Conservation (phyloP, 2,888 invertebrate species). For the Caenorhabditis becei region DNA sequence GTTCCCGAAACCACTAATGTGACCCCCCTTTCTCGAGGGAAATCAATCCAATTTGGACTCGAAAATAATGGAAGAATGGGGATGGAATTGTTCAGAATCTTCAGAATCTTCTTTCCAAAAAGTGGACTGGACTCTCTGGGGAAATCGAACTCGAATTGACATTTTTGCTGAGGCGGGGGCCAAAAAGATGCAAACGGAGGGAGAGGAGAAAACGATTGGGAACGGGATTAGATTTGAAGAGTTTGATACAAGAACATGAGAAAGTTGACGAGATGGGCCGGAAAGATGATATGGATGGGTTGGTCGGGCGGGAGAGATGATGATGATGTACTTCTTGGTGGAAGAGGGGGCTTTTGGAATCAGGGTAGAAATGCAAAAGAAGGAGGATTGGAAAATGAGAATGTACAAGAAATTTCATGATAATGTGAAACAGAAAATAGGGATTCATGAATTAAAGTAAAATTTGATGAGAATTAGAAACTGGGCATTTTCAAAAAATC, state of each 20-base stretch:
- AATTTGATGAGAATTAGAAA: too few species aligned
- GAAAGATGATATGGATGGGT: background rate
- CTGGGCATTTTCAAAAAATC: too few species aligned
- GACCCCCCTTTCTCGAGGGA: constrained; percentile 4
- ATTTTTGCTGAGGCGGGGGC: constrained; percentile 18
- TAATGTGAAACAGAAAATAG: too few species aligned
- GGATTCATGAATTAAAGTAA: too few species aligned
- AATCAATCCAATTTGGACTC: constrained; percentile 38
- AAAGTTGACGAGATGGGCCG: background rate
- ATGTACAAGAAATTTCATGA: too few species aligned
- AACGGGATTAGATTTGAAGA: constrained; percentile 48
- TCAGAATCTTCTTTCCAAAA: background rate
- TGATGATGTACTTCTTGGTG: background rate
- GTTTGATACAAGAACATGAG: constrained; percentile 40
- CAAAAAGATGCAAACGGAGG: background rate
- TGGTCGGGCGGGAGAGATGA: background rate
- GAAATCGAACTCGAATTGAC: constrained; percentile 51
- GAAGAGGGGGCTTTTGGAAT: too few species aligned
- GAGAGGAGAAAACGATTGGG: constrained; percentile 39
- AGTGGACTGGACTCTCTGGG: constrained; percentile 18
- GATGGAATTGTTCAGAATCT: background rate
- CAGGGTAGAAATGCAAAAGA: too few species aligned
- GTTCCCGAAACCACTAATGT: constrained; percentile 30
- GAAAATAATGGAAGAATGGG: constrained; percentile 30
- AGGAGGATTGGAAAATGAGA: too few species aligned